A percentile compares a stretch with the other conserved stretches of the same genome.
Evolutionary conservation across 1,140 invertebrate genomes (phyloP).

Genomic region (Stenopsyche tienmushanensis): DNA sequence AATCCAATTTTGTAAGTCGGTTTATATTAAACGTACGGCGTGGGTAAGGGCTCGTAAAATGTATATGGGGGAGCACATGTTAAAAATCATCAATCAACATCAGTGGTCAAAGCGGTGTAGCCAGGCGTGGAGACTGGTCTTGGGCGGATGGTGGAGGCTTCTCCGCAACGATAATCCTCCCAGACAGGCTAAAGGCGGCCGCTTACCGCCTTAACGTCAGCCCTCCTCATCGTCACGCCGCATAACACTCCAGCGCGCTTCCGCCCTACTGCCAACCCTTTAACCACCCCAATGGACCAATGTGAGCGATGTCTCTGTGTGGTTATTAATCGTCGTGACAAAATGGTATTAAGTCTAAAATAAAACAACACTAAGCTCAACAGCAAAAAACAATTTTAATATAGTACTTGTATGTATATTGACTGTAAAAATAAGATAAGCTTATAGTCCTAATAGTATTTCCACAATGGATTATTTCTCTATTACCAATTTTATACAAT

Average conservation of each 20-base stretch:
- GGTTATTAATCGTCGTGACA: too few relatives aligned
- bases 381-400: background rate
- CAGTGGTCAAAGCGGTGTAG: conserved; percentile 5
- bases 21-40: background rate
- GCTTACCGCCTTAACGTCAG: conserved; percentile 2
- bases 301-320: too few relatives aligned
- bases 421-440: too few relatives aligned
- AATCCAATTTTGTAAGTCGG: background rate
- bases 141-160: background rate
- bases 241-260: background rate
- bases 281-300: background rate
- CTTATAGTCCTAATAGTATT: too few relatives aligned
- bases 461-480: too few relatives aligned
- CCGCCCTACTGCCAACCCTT: background rate
- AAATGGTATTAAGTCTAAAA: too few relatives aligned
- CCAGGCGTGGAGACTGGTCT: background rate
- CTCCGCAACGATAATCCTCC: conserved; percentile 8
- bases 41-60: background rate
- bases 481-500: too few relatives aligned
- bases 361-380: too few relatives aligned
- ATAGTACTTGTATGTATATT: background rate
- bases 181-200: conserved; percentile 14
- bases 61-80: background rate
- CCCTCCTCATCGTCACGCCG: background rate
- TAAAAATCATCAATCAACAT: conserved; percentile 10